phyloP scores from a whole-genome alignment of 2,113 vertebrate genomes.

The Proteles cristata region DNA sequence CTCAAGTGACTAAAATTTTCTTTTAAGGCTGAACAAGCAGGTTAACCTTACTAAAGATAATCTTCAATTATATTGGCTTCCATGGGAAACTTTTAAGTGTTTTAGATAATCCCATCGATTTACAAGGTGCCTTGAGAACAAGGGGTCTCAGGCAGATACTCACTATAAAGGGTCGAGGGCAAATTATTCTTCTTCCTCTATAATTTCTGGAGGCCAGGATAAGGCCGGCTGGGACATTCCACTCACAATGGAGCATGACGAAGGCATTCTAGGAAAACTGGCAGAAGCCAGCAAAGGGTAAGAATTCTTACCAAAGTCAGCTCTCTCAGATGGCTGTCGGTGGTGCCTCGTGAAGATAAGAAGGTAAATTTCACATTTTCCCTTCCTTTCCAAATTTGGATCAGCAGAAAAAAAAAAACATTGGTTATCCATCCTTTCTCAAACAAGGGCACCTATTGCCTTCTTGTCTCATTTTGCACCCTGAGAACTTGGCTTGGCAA shows the following conservation, averaged over 20 bases:
- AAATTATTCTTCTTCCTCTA: neutral
- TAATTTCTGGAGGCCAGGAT: neutral
- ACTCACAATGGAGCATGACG: neutral
- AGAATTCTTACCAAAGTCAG: neutral
- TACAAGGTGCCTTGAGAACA: neutral
- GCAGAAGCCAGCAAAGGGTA: neutral
- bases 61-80: neutral
- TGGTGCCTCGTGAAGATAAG: neutral
- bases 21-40: neutral
- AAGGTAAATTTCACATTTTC: neutral
- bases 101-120: neutral
- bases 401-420: neutral
- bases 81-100: neutral
- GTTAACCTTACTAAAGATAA: neutral
- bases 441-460: too few species aligned
- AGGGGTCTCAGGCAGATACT: neutral
- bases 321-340: too few species aligned
- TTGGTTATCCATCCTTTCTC: neutral
- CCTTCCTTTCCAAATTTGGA: neutral
- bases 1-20: neutral
- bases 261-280: neutral
- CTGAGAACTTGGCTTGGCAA: too few species aligned
- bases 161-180: neutral
- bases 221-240: neutral
- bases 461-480: too few species aligned